phyloP scores from a whole-genome alignment of 2,888 invertebrate genomes.

The Steinernema scapterisci region DNA sequence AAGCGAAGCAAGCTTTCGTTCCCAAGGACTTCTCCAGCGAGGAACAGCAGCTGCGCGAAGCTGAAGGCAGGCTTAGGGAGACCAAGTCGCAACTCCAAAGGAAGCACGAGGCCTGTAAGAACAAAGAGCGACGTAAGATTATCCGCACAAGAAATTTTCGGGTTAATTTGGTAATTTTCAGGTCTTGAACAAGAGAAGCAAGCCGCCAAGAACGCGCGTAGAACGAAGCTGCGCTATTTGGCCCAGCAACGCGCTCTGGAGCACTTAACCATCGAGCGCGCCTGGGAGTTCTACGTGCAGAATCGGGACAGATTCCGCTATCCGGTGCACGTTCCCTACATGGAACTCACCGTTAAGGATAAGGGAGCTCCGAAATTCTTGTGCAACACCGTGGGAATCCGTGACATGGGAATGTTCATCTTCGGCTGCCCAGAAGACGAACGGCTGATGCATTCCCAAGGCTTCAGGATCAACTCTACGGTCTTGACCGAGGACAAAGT shows the following conservation, averaged over 20 bases:
- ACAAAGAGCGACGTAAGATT: neutral
- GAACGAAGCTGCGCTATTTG: constrained; percentile 21
- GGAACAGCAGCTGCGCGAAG: constrained; percentile 15
- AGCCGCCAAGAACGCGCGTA: neutral
- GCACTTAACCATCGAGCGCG: constrained; percentile 30
- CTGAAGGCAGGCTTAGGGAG: neutral
- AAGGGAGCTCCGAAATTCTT: constrained; percentile 39
- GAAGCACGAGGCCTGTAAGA: neutral
- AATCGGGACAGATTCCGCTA: constrained; percentile 46
- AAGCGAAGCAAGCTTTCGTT: constrained; percentile 25
- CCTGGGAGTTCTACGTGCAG: constrained; percentile 46
- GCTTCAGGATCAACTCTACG: constrained; percentile 47
- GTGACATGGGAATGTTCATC: constrained; percentile 58
- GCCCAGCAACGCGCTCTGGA: neutral
- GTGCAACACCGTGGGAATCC: constrained; percentile 46
- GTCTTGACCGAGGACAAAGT: constrained; percentile 41
- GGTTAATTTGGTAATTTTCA: neutral
- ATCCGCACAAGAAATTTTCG: too few species aligned
- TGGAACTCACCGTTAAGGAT: constrained; percentile 45
- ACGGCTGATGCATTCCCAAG: constrained; percentile 38
- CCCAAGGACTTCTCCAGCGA: neutral
- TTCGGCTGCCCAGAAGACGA: constrained; percentile 54
- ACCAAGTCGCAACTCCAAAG: neutral
- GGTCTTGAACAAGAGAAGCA: constrained; percentile 8
- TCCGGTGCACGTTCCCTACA: constrained; percentile 51